Percentiles rank a stretch among this genome's conserved stretches.
Evolutionary conservation across 2,888 invertebrate genomes (phyloP).

Genomic region (Rhyacophila evoluta): DNA sequence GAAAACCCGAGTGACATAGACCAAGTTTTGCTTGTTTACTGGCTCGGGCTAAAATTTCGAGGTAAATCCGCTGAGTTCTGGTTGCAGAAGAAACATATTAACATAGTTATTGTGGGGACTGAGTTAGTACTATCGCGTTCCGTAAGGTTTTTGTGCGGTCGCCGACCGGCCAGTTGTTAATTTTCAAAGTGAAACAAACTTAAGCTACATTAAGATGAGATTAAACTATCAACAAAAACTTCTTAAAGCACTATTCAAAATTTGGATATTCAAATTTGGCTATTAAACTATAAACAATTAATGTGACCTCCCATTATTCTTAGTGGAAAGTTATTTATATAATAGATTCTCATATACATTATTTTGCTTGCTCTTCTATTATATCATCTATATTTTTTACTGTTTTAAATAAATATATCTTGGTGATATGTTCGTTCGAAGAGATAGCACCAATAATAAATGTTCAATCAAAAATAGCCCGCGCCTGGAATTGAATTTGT

Average conservation of each 20-base stretch:
- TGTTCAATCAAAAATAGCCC: too few relatives aligned
- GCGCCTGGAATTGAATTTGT: too few relatives aligned
- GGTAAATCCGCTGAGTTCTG: conserved; percentile 7
- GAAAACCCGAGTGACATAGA: conserved; percentile 27
- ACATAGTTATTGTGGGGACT: conserved; percentile 7
- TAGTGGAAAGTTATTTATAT: too few relatives aligned
- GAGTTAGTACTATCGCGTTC: conserved; percentile 16
- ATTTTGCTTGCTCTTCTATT: too few relatives aligned
- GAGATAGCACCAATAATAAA: too few relatives aligned
- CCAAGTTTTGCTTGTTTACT: conserved; percentile 41
- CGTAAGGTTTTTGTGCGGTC: not conserved
- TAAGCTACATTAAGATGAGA: not conserved
- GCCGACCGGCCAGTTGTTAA: not conserved
- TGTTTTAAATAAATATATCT: too few relatives aligned
- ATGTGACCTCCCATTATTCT: too few relatives aligned
- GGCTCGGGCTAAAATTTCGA: conserved; percentile 10
- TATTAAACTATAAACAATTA: too few relatives aligned
- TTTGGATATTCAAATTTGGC: too few relatives aligned
- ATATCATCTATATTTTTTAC: too few relatives aligned
- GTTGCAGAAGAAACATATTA: conserved; percentile 18
- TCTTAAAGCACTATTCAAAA: not conserved
- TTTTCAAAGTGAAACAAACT: not conserved
- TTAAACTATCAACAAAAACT: not conserved
- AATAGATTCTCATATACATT: too few relatives aligned
- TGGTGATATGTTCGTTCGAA: too few relatives aligned